Evolutionary conservation across 2,113 vertebrate genomes (phyloP), one percentile per base, ranked within the genome.

Genomic region (Serilophus lunatus): DNA sequence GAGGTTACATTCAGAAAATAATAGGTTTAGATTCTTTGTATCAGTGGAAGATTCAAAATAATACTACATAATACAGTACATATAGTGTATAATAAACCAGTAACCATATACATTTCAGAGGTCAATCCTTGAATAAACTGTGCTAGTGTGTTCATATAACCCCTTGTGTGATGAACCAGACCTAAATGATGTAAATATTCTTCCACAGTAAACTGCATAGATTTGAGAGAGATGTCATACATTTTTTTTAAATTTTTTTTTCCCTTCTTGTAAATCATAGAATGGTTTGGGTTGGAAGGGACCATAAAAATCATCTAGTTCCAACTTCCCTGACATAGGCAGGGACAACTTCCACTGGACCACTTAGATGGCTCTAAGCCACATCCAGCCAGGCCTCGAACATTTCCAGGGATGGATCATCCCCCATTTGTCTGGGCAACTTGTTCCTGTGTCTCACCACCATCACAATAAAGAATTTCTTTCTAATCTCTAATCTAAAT

Each of bases 361-460:
- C 47, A 70, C 10, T 12, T 24, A n/a, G n/a, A n/a, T n/a, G 45
- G 14, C 33, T 53, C 64, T 38, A 28, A 26, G 23, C 12, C 12
- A 45, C 72, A 45, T 77, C 38, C 63, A 45, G 9, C 23, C 9
- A 16, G 12, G 14, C 12, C 45, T 69, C 45, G 35, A 61, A 45
- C 33, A 38, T 5, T 36, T 53, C 23, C 53, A 53, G 18, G 18
- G 10, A 15, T 71, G 22, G 9, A 3, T 14, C 33, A 76, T 59
- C 10, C 16, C 17, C 12, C 6, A 24, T 8, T 45, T 74, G 18
- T 66, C 60, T 60, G 23, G 18, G 28, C 18, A 51, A 20, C 28
- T 15, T 0, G 0, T 51, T 28, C 33, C 16, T 29, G 16, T 60
- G n/a, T 29, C 45, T 47, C 45, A 68, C 15, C 18, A 40, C 11